These are phyloP conservation scores for Melinopterus prodromus DNA, from an alignment of 2,888 invertebrate species.

Conservation along the genomic window DNA sequence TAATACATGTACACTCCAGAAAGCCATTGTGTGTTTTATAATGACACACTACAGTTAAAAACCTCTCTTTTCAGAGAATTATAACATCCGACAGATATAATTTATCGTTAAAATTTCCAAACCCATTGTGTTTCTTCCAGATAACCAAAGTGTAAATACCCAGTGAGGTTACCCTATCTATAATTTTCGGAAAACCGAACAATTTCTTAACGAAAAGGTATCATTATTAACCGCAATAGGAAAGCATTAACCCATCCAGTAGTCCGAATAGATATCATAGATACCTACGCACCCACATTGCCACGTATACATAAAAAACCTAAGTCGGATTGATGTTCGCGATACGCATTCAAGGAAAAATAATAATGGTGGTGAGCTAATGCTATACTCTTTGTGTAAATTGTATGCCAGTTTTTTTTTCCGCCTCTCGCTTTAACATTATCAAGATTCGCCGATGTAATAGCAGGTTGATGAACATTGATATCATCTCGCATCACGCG, in stretches of 20 bases:
- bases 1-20: neutral
- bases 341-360: conserved; percentile 21
- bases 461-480: conserved; percentile 21
- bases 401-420: conserved; percentile 14
- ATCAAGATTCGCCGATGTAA: conserved; percentile 5
- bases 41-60: neutral
- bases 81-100: neutral
- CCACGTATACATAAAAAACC: neutral
- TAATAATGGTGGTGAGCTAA: conserved; percentile 20
- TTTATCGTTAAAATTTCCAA: neutral
- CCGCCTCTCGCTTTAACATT: neutral
- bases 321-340: neutral
- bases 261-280: conserved; percentile 11
- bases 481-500: conserved; percentile 23
- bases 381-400: conserved; percentile 22
- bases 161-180: neutral
- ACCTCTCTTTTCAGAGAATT: neutral
- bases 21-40: neutral
- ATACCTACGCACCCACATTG: neutral
- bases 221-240: conserved; percentile 14
- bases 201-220: neutral
- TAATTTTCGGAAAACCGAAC: neutral
- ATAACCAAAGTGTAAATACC: neutral
- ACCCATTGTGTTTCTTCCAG: neutral
- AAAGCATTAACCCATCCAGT: conserved; percentile 12